A percentile compares a stretch with the other conserved stretches of the same genome.
These are phyloP conservation scores for Ganaspis brasiliensis DNA, from an alignment of 2,888 invertebrate genomes.

Conservation along the genomic window DNA sequence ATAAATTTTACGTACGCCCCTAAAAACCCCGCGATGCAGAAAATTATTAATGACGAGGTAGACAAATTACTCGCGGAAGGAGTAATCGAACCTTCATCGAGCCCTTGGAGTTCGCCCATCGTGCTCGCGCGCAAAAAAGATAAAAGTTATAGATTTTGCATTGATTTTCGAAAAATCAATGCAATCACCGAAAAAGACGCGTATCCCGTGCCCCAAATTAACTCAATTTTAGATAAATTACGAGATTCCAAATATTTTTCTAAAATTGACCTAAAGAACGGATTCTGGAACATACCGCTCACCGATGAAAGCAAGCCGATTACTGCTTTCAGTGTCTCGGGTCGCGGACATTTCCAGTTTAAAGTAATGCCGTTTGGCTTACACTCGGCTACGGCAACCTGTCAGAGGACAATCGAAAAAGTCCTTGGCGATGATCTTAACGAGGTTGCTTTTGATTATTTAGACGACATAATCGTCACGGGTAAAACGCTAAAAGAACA, in stretches of 20 bases:
- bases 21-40: constrained; percentile 12
- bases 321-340: constrained; percentile 71
- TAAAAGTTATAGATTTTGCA: constrained; percentile 43
- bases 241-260: constrained; percentile 28
- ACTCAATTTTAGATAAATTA: constrained; percentile 39
- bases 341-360: constrained; percentile 68
- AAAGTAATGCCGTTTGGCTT: constrained; percentile 67
- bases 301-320: constrained; percentile 55
- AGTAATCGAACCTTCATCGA: constrained; percentile 43
- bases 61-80: constrained; percentile 9
- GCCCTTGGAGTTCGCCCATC: constrained; percentile 45
- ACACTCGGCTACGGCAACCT: constrained; percentile 50
- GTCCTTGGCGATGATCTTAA: constrained; percentile 39
- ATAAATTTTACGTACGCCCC: neutral
- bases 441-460: constrained; percentile 34
- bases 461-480: constrained; percentile 46
- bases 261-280: constrained; percentile 19
- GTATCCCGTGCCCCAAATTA: neutral
- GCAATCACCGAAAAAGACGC: neutral
- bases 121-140: constrained; percentile 43
- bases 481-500: constrained; percentile 39
- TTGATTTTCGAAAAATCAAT: constrained; percentile 34
- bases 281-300: constrained; percentile 64
- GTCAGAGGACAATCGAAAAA: constrained; percentile 9
- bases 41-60: constrained; percentile 17